These are phyloP conservation scores for Vultur gryphus DNA, from an alignment of 2,797 vertebrate species.

Conservation along the genomic window DNA sequence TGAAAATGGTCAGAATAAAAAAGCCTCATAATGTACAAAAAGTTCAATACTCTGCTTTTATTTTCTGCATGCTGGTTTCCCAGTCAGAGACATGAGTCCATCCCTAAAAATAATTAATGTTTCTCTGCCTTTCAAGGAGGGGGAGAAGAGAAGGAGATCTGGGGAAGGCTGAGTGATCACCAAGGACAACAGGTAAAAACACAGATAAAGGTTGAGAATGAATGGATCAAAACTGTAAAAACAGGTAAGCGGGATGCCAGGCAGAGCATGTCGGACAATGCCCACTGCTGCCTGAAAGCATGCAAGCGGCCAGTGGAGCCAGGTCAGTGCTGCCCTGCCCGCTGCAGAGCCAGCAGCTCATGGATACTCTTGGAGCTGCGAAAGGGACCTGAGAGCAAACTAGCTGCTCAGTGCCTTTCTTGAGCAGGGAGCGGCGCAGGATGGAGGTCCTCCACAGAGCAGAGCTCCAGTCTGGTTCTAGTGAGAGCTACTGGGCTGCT, in stretches of 20 bases:
- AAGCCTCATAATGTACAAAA: not conserved
- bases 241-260: not conserved
- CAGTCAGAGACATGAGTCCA: not conserved
- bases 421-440: not conserved
- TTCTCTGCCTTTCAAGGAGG: not conserved
- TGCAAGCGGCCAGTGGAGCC: not conserved
- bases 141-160: not conserved
- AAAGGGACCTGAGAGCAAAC: not conserved
- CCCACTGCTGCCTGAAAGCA: not conserved
- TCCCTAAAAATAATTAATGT: not conserved
- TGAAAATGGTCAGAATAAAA: conserved; percentile 11
- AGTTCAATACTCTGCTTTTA: not conserved
- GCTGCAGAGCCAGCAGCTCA: not conserved
- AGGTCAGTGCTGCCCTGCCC: not conserved
- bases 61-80: not conserved
- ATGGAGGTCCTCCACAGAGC: not conserved
- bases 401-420: not conserved
- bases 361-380: not conserved
- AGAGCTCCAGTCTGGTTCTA: not conserved
- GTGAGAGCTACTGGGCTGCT: not conserved
- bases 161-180: not conserved
- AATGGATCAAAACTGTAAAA: not conserved
- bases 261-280: not conserved
- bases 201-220: not conserved
- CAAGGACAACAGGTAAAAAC: not conserved